phyloP scores from a whole-genome alignment of 2,888 invertebrate species.

The Trichacis sp. region DNA sequence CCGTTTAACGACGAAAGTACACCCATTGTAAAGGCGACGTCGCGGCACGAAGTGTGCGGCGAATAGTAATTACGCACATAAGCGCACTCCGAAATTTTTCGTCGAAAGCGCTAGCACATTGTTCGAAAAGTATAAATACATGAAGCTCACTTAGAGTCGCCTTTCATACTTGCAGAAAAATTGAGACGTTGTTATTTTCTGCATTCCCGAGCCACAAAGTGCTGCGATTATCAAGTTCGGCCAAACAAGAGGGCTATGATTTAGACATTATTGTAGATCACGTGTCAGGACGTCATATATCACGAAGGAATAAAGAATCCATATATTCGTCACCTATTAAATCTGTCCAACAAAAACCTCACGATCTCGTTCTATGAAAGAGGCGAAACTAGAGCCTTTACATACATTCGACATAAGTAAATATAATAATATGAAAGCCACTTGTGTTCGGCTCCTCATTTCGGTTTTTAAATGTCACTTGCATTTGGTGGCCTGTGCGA shows the following conservation, averaged over 20 bases:
- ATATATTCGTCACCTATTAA: neutral
- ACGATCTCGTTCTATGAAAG: neutral
- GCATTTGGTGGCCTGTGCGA: constrained; percentile 5
- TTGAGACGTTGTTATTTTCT: neutral
- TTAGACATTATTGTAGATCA: too few species aligned
- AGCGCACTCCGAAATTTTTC: constrained; percentile 37
- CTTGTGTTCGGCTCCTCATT: constrained; percentile 25
- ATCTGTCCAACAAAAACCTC: neutral
- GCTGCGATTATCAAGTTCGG: neutral
- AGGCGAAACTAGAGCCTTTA: neutral
- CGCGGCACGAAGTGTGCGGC: constrained; percentile 23
- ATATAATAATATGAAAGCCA: neutral
- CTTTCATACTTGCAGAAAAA: constrained; percentile 14
- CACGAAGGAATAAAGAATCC: too few species aligned
- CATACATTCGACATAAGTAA: neutral
- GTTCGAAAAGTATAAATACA: constrained; percentile 36
- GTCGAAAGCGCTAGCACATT: constrained; percentile 31
- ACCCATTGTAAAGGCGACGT: constrained; percentile 38
- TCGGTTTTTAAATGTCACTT: constrained; percentile 22
- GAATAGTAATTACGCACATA: constrained; percentile 39
- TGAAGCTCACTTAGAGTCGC: constrained; percentile 31
- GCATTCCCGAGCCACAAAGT: neutral
- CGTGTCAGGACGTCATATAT: too few species aligned
- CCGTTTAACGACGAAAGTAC: constrained; percentile 49
- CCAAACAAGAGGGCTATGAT: too few species aligned